Conservation (phyloP, 2,797 vertebrate species). For the Pangasius mekongensis region DNA sequence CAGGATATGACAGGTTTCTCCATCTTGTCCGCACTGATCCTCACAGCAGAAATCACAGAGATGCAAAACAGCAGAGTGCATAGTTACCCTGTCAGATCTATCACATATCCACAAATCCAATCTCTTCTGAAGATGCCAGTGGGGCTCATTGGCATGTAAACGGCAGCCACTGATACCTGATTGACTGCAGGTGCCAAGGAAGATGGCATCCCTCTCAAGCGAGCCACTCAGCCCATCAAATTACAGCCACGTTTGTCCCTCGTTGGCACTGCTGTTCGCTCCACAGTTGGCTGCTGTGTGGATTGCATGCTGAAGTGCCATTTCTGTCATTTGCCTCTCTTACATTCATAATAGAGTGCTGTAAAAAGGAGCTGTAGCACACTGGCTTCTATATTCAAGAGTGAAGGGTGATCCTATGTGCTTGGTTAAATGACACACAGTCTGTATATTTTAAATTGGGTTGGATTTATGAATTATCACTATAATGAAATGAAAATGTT, state of each 20-base stretch:
- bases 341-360: slow-evolving; percentile 20
- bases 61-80: background rate
- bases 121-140: slow-evolving; percentile 24
- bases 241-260: slow-evolving; percentile 19
- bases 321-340: slow-evolving; percentile 41
- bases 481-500: background rate
- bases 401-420: background rate
- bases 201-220: slow-evolving; percentile 10
- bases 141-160: slow-evolving; percentile 45
- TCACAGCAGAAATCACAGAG: slow-evolving; percentile 10
- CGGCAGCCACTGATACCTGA: slow-evolving; percentile 27
- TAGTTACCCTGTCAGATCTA: slow-evolving; percentile 26
- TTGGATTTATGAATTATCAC: background rate
- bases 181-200: slow-evolving; percentile 45
- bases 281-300: slow-evolving; percentile 43
- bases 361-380: background rate
- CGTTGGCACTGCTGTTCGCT: slow-evolving; percentile 4
- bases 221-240: slow-evolving; percentile 38
- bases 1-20: background rate
- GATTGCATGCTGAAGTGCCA: slow-evolving; percentile 40
- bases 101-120: slow-evolving; percentile 19
- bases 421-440: background rate
- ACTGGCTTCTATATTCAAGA: slow-evolving; percentile 37
- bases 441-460: background rate
- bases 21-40: background rate